Evolutionary conservation across 64 coral and sea anemone genomes (phyloP).

Genomic region (Hydrozoanthus tunicans): DNA sequence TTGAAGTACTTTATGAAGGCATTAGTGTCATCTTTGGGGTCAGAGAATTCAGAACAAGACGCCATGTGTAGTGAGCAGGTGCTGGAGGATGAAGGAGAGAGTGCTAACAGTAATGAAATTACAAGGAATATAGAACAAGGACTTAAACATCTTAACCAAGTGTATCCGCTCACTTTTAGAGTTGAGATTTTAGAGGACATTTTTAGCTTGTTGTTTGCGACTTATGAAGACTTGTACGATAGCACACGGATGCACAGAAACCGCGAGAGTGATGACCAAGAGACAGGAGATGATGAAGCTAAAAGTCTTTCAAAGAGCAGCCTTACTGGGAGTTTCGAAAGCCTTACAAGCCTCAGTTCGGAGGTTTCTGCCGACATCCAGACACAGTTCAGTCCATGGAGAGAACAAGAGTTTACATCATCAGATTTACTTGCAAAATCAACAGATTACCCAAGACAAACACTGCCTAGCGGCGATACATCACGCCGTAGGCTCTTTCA

Average conservation of each 20-base stretch:
- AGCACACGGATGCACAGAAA: conserved; percentile 58
- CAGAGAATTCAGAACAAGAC: not conserved
- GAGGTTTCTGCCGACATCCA: conserved; percentile 47
- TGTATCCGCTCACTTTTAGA: conserved; percentile 89
- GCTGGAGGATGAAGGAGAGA: not conserved
- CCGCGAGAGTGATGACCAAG: conserved; percentile 89
- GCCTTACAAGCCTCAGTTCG: conserved; percentile 73
- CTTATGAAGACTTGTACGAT: conserved; percentile 88
- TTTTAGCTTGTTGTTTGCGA: conserved; percentile 92
- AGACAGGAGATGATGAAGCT: conserved; percentile 82
- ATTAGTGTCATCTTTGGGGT: not conserved
- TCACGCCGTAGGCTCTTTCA: conserved; percentile 47
- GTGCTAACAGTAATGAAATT: not conserved
- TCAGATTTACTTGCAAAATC: conserved; percentile 25
- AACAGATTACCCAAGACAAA: not conserved
- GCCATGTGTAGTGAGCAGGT: not conserved
- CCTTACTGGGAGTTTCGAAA: conserved; percentile 84
- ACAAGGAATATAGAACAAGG: conserved; percentile 62
- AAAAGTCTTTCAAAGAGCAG: conserved; percentile 81
- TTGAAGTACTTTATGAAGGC: conserved; percentile 86
- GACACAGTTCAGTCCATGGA: conserved; percentile 39
- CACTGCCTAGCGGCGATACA: conserved; percentile 4
- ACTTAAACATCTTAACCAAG: conserved; percentile 57
- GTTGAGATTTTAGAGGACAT: conserved; percentile 94
- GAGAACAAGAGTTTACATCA: conserved; percentile 65